Base-by-base conservation (phyloP, 2,888 invertebrate genomes). In the Endotricha flammealis region DNA sequence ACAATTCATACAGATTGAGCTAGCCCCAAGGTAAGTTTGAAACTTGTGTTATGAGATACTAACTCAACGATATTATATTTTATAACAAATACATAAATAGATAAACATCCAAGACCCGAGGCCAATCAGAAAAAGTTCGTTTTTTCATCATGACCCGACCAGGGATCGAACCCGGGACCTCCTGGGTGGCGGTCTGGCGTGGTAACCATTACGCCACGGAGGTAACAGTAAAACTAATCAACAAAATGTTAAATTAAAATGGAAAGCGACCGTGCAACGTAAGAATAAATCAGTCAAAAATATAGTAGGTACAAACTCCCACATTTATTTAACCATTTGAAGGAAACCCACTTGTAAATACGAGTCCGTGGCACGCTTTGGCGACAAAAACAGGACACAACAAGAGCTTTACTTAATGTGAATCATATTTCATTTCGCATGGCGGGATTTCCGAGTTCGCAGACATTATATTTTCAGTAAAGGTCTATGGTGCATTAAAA, bases 361-460 rank as follows among this genome's bases (percentile, higher is more conserved):
- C 62, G 61, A 68, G 63, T 57, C 57, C 57, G 53, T 59, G 56
- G 65, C 73, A 69, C 57, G 57, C 54, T 68, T 60, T 45, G 54
- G 54, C 58, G 72, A 71, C 70, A 76, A 78, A 78, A 78, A 75
- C 72, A 67, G 64, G 56, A 71, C 69, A 72, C 64, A 74, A 72
- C 73, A 66, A 69, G 77, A 68, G 76, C 68, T 77, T 75, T 66
- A 63, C 62, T 70, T 75, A 79, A 80, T 78, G 76, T 62, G 72
- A 61, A 68, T 78, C 77, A 78, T 80, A 79, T 78, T 78, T 80
- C 79, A 79, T 71, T 69, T 63, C 53, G 51, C 51, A 56, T 65
- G 64, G 60, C 55, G 70, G 69, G 62, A 69, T 70, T 69, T 69
- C 69, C 67, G 64, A 65, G 68, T 58, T 62, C 63, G 44, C 54